A percentile compares a stretch with the other conserved stretches of the same genome.
These are phyloP conservation scores for Leptothorax acervorum DNA, from an alignment of 2,888 invertebrate species.

Conservation along the genomic window DNA sequence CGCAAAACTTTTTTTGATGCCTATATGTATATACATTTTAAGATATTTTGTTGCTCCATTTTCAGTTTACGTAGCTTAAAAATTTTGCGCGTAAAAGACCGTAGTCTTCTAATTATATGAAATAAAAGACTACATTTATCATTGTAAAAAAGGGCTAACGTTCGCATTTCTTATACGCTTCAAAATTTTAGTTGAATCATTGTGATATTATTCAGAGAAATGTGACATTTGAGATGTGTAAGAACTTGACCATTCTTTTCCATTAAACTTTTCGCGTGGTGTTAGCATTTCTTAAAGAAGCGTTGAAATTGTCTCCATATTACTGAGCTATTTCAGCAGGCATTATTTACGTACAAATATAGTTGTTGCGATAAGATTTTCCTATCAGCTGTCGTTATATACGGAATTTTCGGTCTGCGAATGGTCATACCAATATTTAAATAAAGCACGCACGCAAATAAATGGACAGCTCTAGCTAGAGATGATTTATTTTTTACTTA, in stretches of 20 bases:
- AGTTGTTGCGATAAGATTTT: constrained; percentile 66
- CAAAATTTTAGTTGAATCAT: constrained; percentile 2
- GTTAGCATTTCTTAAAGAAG: constrained; percentile 15
- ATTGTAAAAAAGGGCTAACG: not conserved
- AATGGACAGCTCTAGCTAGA: constrained; percentile 64
- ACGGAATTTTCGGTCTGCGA: constrained; percentile 19
- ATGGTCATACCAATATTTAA: constrained; percentile 16
- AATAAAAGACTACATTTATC: not conserved
- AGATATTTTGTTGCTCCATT: not conserved
- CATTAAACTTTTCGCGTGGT: not conserved
- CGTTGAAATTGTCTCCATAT: constrained; percentile 20
- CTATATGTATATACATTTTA: not conserved
- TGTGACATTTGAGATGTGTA: not conserved
- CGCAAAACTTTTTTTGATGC: constrained; percentile 32
- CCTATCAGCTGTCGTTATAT: constrained; percentile 55
- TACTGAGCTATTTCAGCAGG: constrained; percentile 49
- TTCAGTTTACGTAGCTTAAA: not conserved
- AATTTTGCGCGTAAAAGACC: not conserved
- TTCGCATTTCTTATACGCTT: constrained; percentile 10
- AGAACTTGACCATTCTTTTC: not conserved
- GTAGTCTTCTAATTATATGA: constrained; percentile 4
- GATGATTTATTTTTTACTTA: constrained; percentile 75
- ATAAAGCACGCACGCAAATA: constrained; percentile 31
- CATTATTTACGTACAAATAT: constrained; percentile 65
- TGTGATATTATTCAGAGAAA: constrained; percentile 8